A percentile compares a stretch with the other conserved stretches of the same genome.
Evolutionary conservation across 1,140 invertebrate species (phyloP).

Genomic region (Bombus soroeensis): DNA sequence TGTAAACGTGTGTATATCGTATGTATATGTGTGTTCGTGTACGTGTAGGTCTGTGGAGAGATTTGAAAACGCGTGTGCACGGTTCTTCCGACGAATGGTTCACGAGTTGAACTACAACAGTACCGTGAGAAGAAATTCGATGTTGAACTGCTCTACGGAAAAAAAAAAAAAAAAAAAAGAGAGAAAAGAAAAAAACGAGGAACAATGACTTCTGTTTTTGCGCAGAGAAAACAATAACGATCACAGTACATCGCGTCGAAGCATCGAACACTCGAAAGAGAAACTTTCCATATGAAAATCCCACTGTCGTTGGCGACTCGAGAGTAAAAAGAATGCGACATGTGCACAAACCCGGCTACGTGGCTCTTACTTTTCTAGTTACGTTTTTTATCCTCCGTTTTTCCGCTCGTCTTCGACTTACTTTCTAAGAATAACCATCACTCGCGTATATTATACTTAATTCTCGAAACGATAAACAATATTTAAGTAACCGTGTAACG

Average conservation of each 20-base stretch:
- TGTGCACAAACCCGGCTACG: slow-evolving; percentile 54
- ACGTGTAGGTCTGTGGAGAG: not conserved
- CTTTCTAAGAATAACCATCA: slow-evolving; percentile 10
- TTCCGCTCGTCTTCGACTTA: not conserved
- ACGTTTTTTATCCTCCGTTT: not conserved
- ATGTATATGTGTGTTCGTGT: not conserved
- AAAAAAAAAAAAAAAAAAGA: not conserved
- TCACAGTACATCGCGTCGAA: slow-evolving; percentile 45
- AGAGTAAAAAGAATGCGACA: slow-evolving; percentile 18
- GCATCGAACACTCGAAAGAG: slow-evolving; percentile 29
- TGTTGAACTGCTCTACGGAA: too few species aligned
- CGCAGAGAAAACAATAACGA: slow-evolving; percentile 38
- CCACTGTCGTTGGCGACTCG: not conserved
- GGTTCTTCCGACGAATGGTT: slow-evolving; percentile 42
- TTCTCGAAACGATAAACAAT: slow-evolving; percentile 31
- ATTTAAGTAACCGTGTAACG: slow-evolving; percentile 44
- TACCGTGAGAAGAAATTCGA: slow-evolving; percentile 2
- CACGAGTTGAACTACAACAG: slow-evolving; percentile 15
- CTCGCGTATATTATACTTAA: slow-evolving; percentile 5
- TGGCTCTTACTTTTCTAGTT: not conserved
- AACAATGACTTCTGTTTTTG: slow-evolving; percentile 9
- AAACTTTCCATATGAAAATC: not conserved
- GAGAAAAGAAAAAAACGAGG: not conserved
- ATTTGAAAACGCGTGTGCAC: not conserved
- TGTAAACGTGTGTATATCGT: not conserved